Evolutionary conservation across 37 sponge, comb jelly and placozoan genomes (phyloP), one percentile per base, ranked within the genome.

Genomic region (Oopsacas minuta): DNA sequence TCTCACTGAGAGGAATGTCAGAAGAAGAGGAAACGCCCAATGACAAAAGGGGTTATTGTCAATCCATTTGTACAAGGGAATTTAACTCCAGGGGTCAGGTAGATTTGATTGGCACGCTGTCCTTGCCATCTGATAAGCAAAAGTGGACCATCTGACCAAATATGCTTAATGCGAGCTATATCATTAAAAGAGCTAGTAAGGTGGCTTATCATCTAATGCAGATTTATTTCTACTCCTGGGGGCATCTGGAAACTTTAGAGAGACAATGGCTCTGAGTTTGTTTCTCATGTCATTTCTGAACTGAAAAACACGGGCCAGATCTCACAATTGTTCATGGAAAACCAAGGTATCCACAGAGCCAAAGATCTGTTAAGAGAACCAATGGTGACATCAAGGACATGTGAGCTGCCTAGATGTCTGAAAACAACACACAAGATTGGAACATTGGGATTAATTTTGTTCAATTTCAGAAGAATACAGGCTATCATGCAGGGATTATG

Each of bases 251-350:
- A 61, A 32, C 75, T 61, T 61, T 34, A 61, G 75, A 61, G 75
- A 32, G 75, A 61, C 75, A 61, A 61, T 61, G 75, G 75, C 75
- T 61, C 75, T 61, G 75, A 61, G 75, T 61, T 61, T 61, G 22
- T 12, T 61, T 61, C 75, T 34, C 75, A 61, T 20, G 75, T 61
- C 75, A 61, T 61, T 34, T 61, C 75, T 61, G 75, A 61, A 61
- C 75, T 61, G 75, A 61, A 61, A 61, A 3, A 61, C 75, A 3
- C 28, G 22, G 75, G 75, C 75, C 75, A 20, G 75, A 61, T 61
- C 75, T 61, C 75, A 61, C 75, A 61, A 61, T 61, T 61, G 75
- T 61, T 61, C 75, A 61, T 61, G 75, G 75, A 61, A 61, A 61
- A 61, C 75, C 75, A 25, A 61, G 75, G 75, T 12, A 61, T 61